phyloP scores from a whole-genome alignment of 2,888 invertebrate species.

The Sycophila texana region DNA sequence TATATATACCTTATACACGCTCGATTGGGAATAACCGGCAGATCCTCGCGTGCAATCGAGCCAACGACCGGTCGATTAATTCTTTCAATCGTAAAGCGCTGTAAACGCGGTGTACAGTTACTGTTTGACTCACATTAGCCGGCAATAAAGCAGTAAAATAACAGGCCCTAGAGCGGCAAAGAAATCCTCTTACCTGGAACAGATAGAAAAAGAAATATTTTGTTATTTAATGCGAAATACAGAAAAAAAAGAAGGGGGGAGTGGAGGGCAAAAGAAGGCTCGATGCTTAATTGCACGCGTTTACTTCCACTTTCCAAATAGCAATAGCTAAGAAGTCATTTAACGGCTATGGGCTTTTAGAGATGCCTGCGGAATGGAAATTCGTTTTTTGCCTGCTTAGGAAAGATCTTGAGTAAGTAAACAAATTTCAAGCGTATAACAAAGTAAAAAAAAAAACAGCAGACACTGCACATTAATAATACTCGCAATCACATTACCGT shows the following conservation, averaged over 20 bases:
- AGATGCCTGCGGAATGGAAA: too few relatives aligned
- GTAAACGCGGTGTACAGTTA: slow-evolving; percentile 14
- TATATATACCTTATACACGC: neutral
- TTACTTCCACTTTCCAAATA: neutral
- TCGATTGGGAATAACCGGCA: neutral
- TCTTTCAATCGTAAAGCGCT: slow-evolving; percentile 34
- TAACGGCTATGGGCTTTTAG: too few relatives aligned
- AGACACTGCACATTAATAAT: too few relatives aligned
- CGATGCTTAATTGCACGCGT: neutral
- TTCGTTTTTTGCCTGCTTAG: too few relatives aligned
- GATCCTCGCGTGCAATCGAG: slow-evolving; percentile 3
- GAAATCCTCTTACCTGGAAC: slow-evolving; percentile 44
- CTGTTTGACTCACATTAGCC: slow-evolving; percentile 35
- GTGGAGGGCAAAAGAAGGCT: slow-evolving; percentile 1
- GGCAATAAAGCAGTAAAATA: slow-evolving; percentile 34
- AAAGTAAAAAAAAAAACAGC: too few relatives aligned
- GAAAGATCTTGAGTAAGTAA: too few relatives aligned
- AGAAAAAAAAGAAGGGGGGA: neutral
- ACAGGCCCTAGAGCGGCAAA: slow-evolving; percentile 12
- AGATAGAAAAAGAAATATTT: slow-evolving; percentile 32
- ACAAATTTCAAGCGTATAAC: too few relatives aligned
- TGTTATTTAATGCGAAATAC: slow-evolving; percentile 21
- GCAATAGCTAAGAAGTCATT: neutral
- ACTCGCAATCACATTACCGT: too few relatives aligned
- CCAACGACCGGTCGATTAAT: slow-evolving; percentile 21